A percentile compares a stretch with the other conserved stretches of the same genome.
These are phyloP conservation scores for Drosophila jambulina DNA, from an alignment of 1,140 invertebrate genomes.

Conservation along the genomic window DNA sequence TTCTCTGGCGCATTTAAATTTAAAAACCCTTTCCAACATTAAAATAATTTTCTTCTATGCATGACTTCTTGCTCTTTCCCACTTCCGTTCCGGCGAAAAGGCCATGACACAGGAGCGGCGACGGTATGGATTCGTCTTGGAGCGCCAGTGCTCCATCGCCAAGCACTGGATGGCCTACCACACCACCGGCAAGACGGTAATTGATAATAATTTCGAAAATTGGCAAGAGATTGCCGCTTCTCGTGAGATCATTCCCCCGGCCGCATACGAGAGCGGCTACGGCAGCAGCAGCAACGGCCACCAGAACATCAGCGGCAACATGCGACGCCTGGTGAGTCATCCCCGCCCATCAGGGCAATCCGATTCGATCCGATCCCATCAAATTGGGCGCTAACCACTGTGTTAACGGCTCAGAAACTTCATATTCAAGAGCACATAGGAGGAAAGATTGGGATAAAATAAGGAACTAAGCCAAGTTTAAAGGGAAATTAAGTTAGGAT, in stretches of 20 bases:
- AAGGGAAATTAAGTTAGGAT: background rate
- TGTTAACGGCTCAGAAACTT: slow-evolving; percentile 28
- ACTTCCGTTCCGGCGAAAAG: slow-evolving; percentile 85
- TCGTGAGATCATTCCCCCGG: slow-evolving; percentile 89
- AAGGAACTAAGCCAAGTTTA: no score
- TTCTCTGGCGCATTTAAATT: background rate
- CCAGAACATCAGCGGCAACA: slow-evolving; percentile 56
- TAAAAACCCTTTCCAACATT: background rate
- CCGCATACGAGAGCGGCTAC: slow-evolving; percentile 75
- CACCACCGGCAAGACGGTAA: slow-evolving; percentile 90
- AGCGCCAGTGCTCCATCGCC: slow-evolving; percentile 95
- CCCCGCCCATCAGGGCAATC: background rate
- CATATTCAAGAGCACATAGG: background rate
- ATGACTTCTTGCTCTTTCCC: slow-evolving; percentile 10
- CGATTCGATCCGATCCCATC: slow-evolving; percentile 7
- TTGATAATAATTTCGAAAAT: slow-evolving; percentile 93
- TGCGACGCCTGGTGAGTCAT: slow-evolving; percentile 75
- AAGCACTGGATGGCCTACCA: slow-evolving; percentile 96
- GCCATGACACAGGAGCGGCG: slow-evolving; percentile 97
- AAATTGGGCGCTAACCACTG: slow-evolving; percentile 47
- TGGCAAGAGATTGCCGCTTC: slow-evolving; percentile 95
- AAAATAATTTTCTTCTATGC: background rate
- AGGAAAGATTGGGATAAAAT: background rate
- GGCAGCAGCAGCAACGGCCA: slow-evolving; percentile 57
- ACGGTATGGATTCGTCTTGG: slow-evolving; percentile 96